phyloP scores from a whole-genome alignment of 2,888 invertebrate species.

The Leucophora obtusa region DNA sequence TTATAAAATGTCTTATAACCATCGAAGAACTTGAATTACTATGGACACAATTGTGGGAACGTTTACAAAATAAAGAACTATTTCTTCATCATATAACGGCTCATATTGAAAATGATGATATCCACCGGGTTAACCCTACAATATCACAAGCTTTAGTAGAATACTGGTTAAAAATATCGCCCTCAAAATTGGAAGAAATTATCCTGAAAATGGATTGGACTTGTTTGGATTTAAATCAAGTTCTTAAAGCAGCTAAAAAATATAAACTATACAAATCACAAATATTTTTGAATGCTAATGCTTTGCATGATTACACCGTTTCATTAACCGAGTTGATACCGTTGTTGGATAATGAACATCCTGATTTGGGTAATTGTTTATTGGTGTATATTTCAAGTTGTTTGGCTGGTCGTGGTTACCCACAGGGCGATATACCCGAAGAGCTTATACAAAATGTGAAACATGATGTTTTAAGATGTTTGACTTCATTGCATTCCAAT shows the following conservation, averaged over 20 bases:
- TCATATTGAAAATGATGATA: conserved; percentile 83
- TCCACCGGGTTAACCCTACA: conserved; percentile 83
- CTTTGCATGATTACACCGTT: conserved; percentile 86
- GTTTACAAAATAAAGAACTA: conserved; percentile 79
- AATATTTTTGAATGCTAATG: conserved; percentile 87
- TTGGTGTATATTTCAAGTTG: conserved; percentile 93
- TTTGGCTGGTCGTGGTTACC: conserved; percentile 91
- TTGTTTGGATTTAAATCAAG: conserved; percentile 88
- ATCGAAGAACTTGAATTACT: conserved; percentile 80
- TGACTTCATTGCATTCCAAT: conserved; percentile 85
- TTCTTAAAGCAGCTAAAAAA: conserved; percentile 75
- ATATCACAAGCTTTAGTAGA: conserved; percentile 86
- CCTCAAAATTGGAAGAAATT: conserved; percentile 84
- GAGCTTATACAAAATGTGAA: conserved; percentile 84
- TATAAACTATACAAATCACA: conserved; percentile 77
- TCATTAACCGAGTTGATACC: conserved; percentile 85
- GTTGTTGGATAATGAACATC: conserved; percentile 78
- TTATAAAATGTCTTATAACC: conserved; percentile 76
- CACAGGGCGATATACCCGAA: conserved; percentile 85
- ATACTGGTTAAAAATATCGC: conserved; percentile 82
- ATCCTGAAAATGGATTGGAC: conserved; percentile 86
- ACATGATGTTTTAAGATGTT: conserved; percentile 84
- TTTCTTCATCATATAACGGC: conserved; percentile 86
- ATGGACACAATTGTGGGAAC: conserved; percentile 83
- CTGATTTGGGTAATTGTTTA: conserved; percentile 88